Base-by-base conservation (phyloP, 2,113 vertebrate genomes). In the Sander vitreus region DNA sequence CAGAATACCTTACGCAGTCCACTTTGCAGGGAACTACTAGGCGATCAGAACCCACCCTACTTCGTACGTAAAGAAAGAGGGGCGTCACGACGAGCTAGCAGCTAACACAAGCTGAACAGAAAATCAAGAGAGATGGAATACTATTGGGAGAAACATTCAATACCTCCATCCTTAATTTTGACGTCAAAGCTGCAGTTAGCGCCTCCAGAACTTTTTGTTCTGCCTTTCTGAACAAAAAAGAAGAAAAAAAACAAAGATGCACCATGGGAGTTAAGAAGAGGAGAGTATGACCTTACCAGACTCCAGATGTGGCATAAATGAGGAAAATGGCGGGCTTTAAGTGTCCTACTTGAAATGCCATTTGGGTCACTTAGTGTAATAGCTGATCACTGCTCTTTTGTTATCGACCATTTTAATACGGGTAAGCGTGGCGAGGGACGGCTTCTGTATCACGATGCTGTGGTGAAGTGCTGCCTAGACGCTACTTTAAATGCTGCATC, bases 301-400 rank as follows among this genome's bases (percentile, higher is more conserved):
- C 21, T 55, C 19, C 23, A 75, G 72, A 47, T 7, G 25, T 71
- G 10, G 36, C 59, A 14, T 3, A 23, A n/a, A 23, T 2, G 45
- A 16, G 36, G 19, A 55, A 62, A 54, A 72, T 6, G 74, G 74
- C 0, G 13, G 36, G 3, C 18, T 36, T 3, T 47, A 73, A 59
- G 53, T 12, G 30, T 10, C 27, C 54, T 25, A 57, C 81, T 87
- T 55, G 50, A 81, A 73, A 84, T 68, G 78, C 67, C 71, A 81
- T 74, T 47, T 65, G 27, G 72, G 82, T 74, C 58, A 60, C 75
- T 85, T 21, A 62, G 78, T 72, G 16, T 83, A 87, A 87, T 21
- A 55, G 75, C 81, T 73, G 66, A 69, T 70, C 16, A 53, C 68
- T 74, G 73, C 74, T 80, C 63, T 69, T 59, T 74, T 65, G 55